phyloP scores from a whole-genome alignment of 1,140 invertebrate genomes.

The Contarinia nasturtii region DNA sequence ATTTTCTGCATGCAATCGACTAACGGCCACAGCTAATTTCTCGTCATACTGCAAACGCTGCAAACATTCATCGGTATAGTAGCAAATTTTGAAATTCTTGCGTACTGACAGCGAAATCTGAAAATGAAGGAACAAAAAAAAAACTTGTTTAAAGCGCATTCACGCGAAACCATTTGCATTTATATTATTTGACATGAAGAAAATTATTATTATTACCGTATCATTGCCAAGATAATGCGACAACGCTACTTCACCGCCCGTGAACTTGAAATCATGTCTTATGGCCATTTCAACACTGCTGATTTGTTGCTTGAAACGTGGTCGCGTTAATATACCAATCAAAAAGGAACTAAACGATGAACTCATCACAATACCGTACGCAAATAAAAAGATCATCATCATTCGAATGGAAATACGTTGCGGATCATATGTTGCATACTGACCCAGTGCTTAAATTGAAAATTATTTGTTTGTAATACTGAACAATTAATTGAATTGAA shows the following conservation, averaged over 20 bases:
- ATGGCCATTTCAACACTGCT: conserved; percentile 1
- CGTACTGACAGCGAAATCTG: background rate
- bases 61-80: conserved; percentile 1
- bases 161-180: background rate
- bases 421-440: background rate
- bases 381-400: conserved; percentile 3
- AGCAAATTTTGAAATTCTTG: background rate
- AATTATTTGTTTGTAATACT: no score
- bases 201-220: background rate
- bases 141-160: background rate
- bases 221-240: background rate
- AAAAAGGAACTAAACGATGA: conserved; percentile 5
- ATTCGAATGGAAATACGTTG: background rate
- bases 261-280: background rate
- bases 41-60: background rate
- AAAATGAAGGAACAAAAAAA: background rate
- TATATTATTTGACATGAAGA: background rate
- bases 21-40: background rate
- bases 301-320: conserved; percentile 6
- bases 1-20: conserved; percentile 1
- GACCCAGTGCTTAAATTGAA: no score
- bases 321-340: conserved; percentile 5
- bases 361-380: conserved; percentile 4
- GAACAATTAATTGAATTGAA: no score
- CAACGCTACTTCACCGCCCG: background rate